Evolutionary conservation across 2,113 vertebrate species (phyloP).

Genomic region (Nothobranchius kuhntae): DNA sequence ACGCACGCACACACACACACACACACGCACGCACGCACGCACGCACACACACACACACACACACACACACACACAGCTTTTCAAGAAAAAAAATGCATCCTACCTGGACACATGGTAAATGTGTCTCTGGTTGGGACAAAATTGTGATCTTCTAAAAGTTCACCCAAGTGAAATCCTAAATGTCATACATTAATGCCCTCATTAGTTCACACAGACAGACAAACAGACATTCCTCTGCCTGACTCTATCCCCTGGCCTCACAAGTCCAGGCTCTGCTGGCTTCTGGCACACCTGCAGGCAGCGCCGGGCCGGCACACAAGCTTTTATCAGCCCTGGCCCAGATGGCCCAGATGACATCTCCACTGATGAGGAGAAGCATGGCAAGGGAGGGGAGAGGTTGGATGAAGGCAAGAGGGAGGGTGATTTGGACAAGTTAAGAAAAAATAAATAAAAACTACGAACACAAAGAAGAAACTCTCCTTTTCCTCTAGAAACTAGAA

Average conservation of each 20-base stretch:
- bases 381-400: constrained; percentile 28
- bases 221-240: constrained; percentile 60
- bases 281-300: constrained; percentile 72
- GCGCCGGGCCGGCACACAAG: constrained; percentile 71
- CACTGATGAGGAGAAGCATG: constrained; percentile 59
- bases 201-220: constrained; percentile 35
- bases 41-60: too few species aligned
- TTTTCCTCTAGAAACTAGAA: not conserved
- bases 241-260: constrained; percentile 73
- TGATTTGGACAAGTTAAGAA: constrained; percentile 5
- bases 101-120: too few species aligned
- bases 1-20: too few species aligned
- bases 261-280: constrained; percentile 72
- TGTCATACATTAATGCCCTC: too few species aligned
- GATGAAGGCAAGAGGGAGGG: constrained; percentile 2
- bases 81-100: too few species aligned
- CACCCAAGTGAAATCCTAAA: too few species aligned
- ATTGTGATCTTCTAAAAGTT: too few species aligned
- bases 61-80: too few species aligned
- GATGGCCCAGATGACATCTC: constrained; percentile 74
- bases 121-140: too few species aligned
- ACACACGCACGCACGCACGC: too few species aligned
- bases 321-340: constrained; percentile 81
- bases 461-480: constrained; percentile 14
- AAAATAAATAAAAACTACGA: not conserved